Conservation (phyloP, 2,797 vertebrate genomes). For the Bovichtus diacanthus region DNA sequence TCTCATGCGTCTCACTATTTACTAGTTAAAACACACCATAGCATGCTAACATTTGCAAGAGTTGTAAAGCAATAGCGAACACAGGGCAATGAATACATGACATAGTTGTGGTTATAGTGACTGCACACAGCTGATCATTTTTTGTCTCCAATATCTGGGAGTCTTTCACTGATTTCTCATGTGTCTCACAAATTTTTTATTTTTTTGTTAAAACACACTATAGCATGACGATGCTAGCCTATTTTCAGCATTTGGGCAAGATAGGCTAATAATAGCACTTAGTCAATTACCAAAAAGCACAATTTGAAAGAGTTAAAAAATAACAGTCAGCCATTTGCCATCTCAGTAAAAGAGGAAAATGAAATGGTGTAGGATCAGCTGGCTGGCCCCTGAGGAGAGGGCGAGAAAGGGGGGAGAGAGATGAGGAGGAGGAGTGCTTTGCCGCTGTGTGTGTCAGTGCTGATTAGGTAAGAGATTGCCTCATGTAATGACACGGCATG, state of each 20-base stretch:
- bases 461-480: slow-evolving; percentile 88
- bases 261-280: slow-evolving; percentile 47
- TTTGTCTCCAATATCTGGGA: not conserved
- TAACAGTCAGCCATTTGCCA: slow-evolving; percentile 77
- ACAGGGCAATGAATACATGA: not conserved
- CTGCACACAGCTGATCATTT: not conserved
- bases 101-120: not conserved
- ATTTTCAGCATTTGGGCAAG: slow-evolving; percentile 18
- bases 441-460: slow-evolving; percentile 76
- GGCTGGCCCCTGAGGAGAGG: slow-evolving; percentile 81
- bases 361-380: slow-evolving; percentile 86
- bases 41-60: slow-evolving; percentile 30
- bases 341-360: slow-evolving; percentile 80
- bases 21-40: slow-evolving; percentile 25
- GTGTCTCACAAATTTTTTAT: slow-evolving; percentile 4
- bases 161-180: slow-evolving; percentile 9
- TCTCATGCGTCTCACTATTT: slow-evolving; percentile 7
- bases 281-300: slow-evolving; percentile 43
- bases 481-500: slow-evolving; percentile 87
- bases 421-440: slow-evolving; percentile 67
- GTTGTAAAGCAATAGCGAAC: slow-evolving; percentile 42
- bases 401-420: slow-evolving; percentile 39
- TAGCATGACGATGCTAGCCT: not conserved
- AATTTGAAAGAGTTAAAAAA: slow-evolving; percentile 53
- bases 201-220: slow-evolving; percentile 22